Base-by-base conservation (phyloP, 2,888 invertebrate species). In the Sphaerophoria rueppellii region DNA sequence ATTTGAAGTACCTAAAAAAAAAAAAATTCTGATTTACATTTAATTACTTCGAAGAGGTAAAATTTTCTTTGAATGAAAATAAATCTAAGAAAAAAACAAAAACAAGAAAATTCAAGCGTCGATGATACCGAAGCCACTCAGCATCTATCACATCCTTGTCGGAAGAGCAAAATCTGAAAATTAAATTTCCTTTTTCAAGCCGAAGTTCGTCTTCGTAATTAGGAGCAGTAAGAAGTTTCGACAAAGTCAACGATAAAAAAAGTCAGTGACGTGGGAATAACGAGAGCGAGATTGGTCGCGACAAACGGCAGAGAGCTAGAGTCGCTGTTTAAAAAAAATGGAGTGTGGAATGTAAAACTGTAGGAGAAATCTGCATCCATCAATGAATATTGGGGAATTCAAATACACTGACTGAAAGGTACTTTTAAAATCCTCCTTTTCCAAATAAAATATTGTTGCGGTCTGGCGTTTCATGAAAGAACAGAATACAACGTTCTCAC, bases 1-100 rank as follows among this genome's bases (percentile, higher is more conserved):
- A 52, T 11, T 24, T 24, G 46, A 75, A 70, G 73, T 76, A 69
- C 24, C 24, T 24, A 24, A 54, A 69, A 80, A 24, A 54, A 69
- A 80, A 80, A 58, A 79, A 75, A 76, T 76, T 74, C 82, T 86
- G 77, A 86, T 86, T 86, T 82, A 77, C 82, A 86, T 86, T 82
- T 86, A 86, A 86, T 86, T 86, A 86, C 86, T 67, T 67, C 54
- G 52, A 67, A 67, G 54, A 67, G 54, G 52, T 54, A 67, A 67
- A 40, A 54, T 67, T 40, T 43, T 43, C 0, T 6, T 6, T 0
- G 11, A 54, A 54, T 32, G 12, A 50, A 37, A 35, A 35, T 2
- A 2, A 24, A 24, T 24, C 24, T 24, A 24, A 24, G 24, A 34
- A 46, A 34, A 32, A 54, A 55, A 54, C 40, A 35, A 67, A 57